Evolutionary conservation across 1,140 invertebrate species (phyloP), one percentile per base, ranked within the genome.

Genomic region (Lepidurus couesii): DNA sequence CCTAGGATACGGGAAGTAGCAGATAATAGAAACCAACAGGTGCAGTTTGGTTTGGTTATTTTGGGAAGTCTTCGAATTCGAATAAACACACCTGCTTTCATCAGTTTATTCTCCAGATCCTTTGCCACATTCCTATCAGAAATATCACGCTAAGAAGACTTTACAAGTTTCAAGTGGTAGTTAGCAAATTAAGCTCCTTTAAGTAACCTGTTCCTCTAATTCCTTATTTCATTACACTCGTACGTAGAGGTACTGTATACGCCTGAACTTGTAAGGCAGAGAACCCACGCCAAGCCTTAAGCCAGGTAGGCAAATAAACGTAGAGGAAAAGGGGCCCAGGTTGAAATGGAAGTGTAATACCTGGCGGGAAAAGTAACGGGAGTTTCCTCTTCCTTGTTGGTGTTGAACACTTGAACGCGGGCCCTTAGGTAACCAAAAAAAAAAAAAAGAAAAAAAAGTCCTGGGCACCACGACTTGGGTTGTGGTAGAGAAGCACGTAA

Each of bases 331-430:
- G 53, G 53, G 21, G 16, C 53, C 53, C 16, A 21, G 47, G 6
- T 65, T 13, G 13, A 21, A 65, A 65, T n/a, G 21, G 47, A 13
- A 65, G 53, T 65, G 21, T 65, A 11, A 65, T 65, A 65, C 53
- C 53, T 65, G 53, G 53, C 53, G 53, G 53, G 53, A 65, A 65
- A 65, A 65, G 16, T 65, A 65, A 65, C 53, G 53, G 53, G 53
- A 65, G n/a, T 65, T 65, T 65, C 53, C 53, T 65, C 53, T 65
- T 65, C 53, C 53, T 65, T 65, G 21, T 65, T 65, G 21, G 53
- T 65, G 53, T 65, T 16, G 53, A 65, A 21, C 16, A 21, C 7
- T 7, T 65, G 47, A 65, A 47, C 13, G 21, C 13, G 53, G 21
- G 21, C 53, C 53, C 53, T 21, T 65, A 65, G 53, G n/a, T 16